Base-by-base conservation (phyloP, 2,113 vertebrate genomes). In the Kobus ellipsiprymnus region DNA sequence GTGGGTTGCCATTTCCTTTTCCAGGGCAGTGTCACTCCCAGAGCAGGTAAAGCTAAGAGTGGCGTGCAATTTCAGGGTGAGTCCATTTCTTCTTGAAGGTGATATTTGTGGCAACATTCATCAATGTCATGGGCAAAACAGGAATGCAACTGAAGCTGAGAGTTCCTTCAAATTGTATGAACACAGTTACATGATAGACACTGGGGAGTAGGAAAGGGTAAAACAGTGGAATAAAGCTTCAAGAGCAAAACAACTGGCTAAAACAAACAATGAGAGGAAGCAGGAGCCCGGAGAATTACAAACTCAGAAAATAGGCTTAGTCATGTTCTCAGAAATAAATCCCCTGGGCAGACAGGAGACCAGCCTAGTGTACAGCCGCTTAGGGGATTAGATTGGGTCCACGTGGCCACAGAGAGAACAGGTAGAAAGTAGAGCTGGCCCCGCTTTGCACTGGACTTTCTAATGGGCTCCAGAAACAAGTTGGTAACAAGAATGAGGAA, bases 241-340 rank as follows among this genome's bases (percentile, higher is more conserved):
- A 23, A 40, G 54, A 55, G 33, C 52, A 55, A 55, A 83, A 55
- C 81, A 83, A 83, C 6, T 14, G 46, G 40, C 78, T 87, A 55
- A 74, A 46, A 29, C 62, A 89, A 82, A 96, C 60, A 90, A 40
- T 8, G 40, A 89, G 27, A 83, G 25, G 33, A 60, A 89, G 86
- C 44, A 15, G 27, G 33, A 81, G 36, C 44, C 60, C 60, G 48
- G 89, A 95, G 74, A 91, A 78, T 82, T 74, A 21, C 25, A 46
- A 81, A 90, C 83, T 92, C 88, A 90, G 40, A 95, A 91, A 95
- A 54, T 67, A 81, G 71, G 59, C 54, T 80, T 85, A 29, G 46
- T 44, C 33, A 7, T 9, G 6, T 29, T 59, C 54, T 44, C 85
- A 92, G 85, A 86, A 74, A 55, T 67, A 46, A 77, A 74, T 27